Evolutionary conservation across 2,888 invertebrate genomes (phyloP), one percentile per base, ranked within the genome.

Genomic region (Zygogramma bicolorata): DNA sequence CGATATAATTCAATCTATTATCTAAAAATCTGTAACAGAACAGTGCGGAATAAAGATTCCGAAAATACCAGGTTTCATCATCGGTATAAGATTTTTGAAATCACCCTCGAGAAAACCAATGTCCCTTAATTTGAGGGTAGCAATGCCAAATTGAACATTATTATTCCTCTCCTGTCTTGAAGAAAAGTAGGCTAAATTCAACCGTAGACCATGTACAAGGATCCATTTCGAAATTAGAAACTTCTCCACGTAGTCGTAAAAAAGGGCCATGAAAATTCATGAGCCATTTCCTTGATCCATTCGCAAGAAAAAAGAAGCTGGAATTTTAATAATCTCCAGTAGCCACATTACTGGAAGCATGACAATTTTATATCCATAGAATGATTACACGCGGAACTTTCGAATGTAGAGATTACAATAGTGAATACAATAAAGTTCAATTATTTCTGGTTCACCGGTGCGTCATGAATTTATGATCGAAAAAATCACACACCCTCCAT

Each of bases 221-320:
- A 73, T 68, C 73, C 62, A 73, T 69, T 69, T 73, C 73, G 18
- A 69, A 73, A 73, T 73, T 73, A 69, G 65, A 66, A 73, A 69
- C 65, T 73, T 73, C 69, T 61, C 61, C 73, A 62, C 66, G 73
- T 69, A 69, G 66, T 66, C 65, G 61, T 58, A 65, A 73, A 68
- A 69, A 71, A 67, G 65, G 42, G 69, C 57, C 73, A 69, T 73
- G 73, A 73, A 73, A 73, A 73, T 73, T 73, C 73, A 73, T 73
- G 73, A 73, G 62, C 57, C 66, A 73, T 73, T 69, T 73, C 66
- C 73, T 67, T 57, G 73, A 73, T 69, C 68, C 46, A 13, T 42
- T 25, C 62, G 27, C 18, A 13, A 29, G 27, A 46, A 63, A 63
- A 63, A 73, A 66, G 62, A 58, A 65, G 31, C 46, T 62, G 57